Conservation (phyloP, 1,140 invertebrate genomes). For the Anthonomus grandis region DNA sequence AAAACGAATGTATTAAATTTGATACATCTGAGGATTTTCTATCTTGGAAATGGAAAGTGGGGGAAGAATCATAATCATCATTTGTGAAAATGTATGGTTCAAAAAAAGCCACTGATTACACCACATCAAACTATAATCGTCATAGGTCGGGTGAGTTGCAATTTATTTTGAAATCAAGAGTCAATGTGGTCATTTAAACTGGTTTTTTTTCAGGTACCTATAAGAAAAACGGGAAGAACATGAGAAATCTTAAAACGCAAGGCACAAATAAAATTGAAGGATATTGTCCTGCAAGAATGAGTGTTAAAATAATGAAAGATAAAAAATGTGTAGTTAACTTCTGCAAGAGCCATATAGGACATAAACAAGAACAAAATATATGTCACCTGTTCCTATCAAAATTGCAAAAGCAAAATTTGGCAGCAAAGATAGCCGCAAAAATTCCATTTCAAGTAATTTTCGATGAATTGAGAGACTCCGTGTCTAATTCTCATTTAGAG, state of each 20-base stretch:
- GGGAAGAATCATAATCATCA: too few species aligned
- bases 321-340: constrained; percentile 12
- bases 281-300: constrained; percentile 21
- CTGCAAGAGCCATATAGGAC: constrained; percentile 19
- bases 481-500: constrained; percentile 1
- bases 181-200: too few species aligned
- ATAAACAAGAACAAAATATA: constrained; percentile 14
- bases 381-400: constrained; percentile 1
- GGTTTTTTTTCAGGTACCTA: constrained; percentile 14
- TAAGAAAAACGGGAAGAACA: constrained; percentile 10
- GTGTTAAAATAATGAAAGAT: constrained; percentile 2
- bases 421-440: constrained; percentile 4
- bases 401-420: background rate
- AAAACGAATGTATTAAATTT: too few species aligned
- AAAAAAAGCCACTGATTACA: too few species aligned
- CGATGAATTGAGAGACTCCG: constrained; percentile 12
- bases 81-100: too few species aligned
- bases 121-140: too few species aligned
- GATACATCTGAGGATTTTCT: too few species aligned
- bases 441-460: constrained; percentile 14
- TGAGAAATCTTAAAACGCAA: constrained; percentile 18
- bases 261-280: constrained; percentile 24
- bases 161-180: too few species aligned
- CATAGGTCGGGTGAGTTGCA: too few species aligned
- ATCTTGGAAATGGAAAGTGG: too few species aligned